Base-by-base conservation (phyloP, 2,888 invertebrate species). In the Chelonus formosanus region DNA sequence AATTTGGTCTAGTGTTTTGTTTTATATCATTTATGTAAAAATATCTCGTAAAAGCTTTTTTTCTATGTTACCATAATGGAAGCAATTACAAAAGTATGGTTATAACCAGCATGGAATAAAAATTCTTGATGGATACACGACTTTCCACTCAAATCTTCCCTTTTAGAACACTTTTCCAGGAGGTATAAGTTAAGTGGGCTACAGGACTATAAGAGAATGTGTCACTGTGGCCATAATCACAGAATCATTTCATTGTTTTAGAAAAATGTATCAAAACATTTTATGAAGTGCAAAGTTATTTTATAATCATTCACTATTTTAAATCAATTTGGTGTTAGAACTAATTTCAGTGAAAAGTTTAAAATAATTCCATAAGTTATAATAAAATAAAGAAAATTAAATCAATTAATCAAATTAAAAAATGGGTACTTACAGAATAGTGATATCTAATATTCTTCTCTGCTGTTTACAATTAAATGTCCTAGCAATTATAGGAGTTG, bases 401-500 rank as follows among this genome's bases (percentile, higher is more conserved):
- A 47, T 20, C 3, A 50, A 50, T 7, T 7, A 3, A 10, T 10
- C 6, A 4, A 10, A 31, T 5, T 5, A 3, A 31, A 40, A 48
- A 45, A 34, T 36, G 10, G 31, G 44, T 58, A 77, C 79, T 80
- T 68, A 80, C 80, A 55, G 63, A 69, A 60, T 65, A 79, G 79
- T 76, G 64, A 57, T 75, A 57, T 67, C 65, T 7, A 73, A 75
- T 54, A 50, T 78, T 36, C 67, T 78, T 65, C 67, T 79, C 59
- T 74, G 73, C 56, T 67, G 73, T 57, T 65, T 75, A 3, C 69
- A 67, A 7, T 74, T 73, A 63, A 72, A 70, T 4, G 67, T 75
- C 6, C 75, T 79, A 63, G 86, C 85, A 20, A 80, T 85, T 8
- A 83, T 84, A 60, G 79, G 84, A 5, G 83, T 85, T 7, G 95